A percentile compares a stretch with the other conserved stretches of the same genome.
Evolutionary conservation across 2,797 vertebrate genomes (phyloP).

Genomic region (Chelidonichthys spinosus): DNA sequence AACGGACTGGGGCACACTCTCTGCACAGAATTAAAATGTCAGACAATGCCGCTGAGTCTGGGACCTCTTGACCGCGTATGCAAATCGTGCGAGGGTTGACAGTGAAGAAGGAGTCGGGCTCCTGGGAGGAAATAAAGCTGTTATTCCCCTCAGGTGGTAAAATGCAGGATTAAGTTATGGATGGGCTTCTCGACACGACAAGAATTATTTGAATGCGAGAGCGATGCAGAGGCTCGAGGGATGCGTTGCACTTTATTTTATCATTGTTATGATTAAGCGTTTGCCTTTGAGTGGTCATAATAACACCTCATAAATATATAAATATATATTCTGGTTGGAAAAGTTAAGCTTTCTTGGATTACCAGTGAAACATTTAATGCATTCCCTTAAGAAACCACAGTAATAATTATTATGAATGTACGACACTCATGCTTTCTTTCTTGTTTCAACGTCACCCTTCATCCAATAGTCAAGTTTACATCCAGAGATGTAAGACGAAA

Average conservation of each 20-base stretch:
- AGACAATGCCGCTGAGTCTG: constrained; percentile 59
- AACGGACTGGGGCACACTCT: constrained; percentile 46
- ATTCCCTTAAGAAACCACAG: not conserved
- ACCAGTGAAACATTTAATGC: not conserved
- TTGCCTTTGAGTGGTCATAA: constrained; percentile 42
- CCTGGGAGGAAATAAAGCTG: constrained; percentile 61
- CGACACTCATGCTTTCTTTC: not conserved
- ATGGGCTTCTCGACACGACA: constrained; percentile 49
- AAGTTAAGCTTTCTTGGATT: not conserved
- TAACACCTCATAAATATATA: not conserved
- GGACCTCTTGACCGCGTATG: constrained; percentile 75
- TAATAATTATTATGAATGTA: not conserved
- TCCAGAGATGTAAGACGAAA: constrained; percentile 54
- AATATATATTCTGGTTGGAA: not conserved
- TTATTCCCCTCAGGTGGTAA: constrained; percentile 49
- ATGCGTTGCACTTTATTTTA: constrained; percentile 51
- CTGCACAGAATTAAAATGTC: constrained; percentile 79
- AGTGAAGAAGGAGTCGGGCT: constrained; percentile 57
- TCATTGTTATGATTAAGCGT: constrained; percentile 45
- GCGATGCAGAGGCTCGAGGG: constrained; percentile 46
- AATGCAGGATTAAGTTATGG: constrained; percentile 48
- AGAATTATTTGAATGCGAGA: constrained; percentile 44
- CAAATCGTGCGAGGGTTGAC: constrained; percentile 68
- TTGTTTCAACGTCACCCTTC: not conserved
- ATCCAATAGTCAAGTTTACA: constrained; percentile 26